Evolutionary conservation across 2,797 vertebrate genomes (phyloP).

Genomic region (Onychomys arenicola): DNA sequence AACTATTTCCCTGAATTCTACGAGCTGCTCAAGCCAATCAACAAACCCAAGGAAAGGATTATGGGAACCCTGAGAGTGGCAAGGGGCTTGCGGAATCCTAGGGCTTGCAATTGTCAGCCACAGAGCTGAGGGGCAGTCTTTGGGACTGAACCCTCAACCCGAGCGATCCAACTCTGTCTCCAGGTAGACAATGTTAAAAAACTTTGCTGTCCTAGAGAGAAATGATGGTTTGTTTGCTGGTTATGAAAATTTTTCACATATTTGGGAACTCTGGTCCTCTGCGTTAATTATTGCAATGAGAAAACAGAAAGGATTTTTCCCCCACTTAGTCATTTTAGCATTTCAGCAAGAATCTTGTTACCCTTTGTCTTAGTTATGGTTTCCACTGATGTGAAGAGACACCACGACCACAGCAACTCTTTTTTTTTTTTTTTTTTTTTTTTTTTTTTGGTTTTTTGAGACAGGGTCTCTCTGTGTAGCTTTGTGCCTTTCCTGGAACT

Average conservation of each 20-base stretch:
- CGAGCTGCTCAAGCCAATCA: background rate
- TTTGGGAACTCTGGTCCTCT: background rate
- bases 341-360: background rate
- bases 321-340: background rate
- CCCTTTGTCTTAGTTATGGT: background rate
- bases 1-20: background rate
- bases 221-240: background rate
- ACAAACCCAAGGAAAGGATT: background rate
- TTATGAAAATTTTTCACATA: background rate
- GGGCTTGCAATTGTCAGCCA: too few relatives aligned
- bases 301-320: background rate
- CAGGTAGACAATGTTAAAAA: background rate
- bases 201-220: background rate
- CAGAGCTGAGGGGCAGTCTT: background rate
- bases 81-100: background rate
- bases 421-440: too few relatives aligned
- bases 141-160: background rate
- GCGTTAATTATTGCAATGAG: background rate
- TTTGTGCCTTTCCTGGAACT: too few relatives aligned
- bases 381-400: background rate
- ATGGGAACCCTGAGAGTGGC: background rate
- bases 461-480: too few relatives aligned
- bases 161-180: background rate
- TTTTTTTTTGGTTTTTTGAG: too few relatives aligned
- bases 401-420: background rate